Evolutionary conservation across 1,140 invertebrate species (phyloP).

Genomic region (Heliconius melpomene): DNA sequence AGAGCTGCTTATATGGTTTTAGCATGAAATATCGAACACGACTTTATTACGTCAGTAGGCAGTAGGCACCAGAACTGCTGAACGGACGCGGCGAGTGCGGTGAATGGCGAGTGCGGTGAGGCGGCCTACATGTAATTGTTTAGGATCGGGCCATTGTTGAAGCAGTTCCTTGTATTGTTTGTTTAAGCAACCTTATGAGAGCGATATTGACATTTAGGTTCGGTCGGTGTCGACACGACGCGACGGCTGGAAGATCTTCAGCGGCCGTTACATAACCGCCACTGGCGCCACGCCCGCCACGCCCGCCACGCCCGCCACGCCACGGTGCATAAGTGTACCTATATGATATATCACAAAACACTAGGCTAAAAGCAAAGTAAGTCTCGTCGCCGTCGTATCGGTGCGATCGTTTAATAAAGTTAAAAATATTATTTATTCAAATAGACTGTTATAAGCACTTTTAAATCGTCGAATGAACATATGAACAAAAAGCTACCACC

Average conservation of each 20-base stretch:
- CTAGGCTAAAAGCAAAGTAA: too few relatives aligned
- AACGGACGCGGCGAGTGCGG: not conserved
- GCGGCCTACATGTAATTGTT: slow-evolving; percentile 13
- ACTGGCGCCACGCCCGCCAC: slow-evolving; percentile 5
- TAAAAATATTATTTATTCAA: too few relatives aligned
- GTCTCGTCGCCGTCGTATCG: not conserved
- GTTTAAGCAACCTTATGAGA: slow-evolving; percentile 17
- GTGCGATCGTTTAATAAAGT: not conserved
- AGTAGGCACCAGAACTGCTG: not conserved
- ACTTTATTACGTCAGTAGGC: not conserved
- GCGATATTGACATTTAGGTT: slow-evolving; percentile 43
- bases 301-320: too few relatives aligned
- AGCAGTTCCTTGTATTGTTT: slow-evolving; percentile 4
- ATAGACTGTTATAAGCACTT: too few relatives aligned
- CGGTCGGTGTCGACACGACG: slow-evolving; percentile 44
- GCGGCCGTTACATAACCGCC: slow-evolving; percentile 51
- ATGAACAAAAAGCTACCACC: too few relatives aligned
- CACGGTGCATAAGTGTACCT: too few relatives aligned
- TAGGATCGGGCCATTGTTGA: not conserved
- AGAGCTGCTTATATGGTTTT: not conserved
- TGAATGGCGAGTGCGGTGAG: not conserved
- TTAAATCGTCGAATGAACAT: too few relatives aligned
- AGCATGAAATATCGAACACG: not conserved
- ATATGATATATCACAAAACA: too few relatives aligned
- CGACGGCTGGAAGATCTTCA: slow-evolving; percentile 10